phyloP scores from a whole-genome alignment of 2,113 vertebrate species.

The Cnemophilus loriae region DNA sequence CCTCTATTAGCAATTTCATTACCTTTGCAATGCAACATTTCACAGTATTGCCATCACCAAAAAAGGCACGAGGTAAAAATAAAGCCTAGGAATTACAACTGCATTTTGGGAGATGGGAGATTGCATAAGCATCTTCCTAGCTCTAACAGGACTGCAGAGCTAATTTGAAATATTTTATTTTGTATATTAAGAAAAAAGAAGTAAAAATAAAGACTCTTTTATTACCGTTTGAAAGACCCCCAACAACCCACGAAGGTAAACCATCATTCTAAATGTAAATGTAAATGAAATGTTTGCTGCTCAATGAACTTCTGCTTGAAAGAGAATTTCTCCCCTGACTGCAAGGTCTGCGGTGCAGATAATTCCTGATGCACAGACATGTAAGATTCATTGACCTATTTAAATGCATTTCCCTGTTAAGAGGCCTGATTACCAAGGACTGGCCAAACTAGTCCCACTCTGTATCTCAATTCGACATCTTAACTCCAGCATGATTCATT shows the following conservation, averaged over 20 bases:
- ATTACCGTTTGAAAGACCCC: neutral
- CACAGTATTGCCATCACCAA: neutral
- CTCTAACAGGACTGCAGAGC: neutral
- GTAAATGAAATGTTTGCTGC: neutral
- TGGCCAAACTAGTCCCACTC: conserved; percentile 32
- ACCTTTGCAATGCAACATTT: neutral
- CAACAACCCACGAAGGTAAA: neutral
- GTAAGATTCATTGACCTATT: conserved; percentile 58
- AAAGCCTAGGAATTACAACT: neutral
- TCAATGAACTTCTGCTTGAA: conserved; percentile 12
- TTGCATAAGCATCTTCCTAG: neutral
- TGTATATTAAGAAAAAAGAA: neutral
- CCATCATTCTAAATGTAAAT: neutral
- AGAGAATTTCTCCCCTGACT: neutral
- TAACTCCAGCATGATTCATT: conserved; percentile 37
- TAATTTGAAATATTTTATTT: conserved; percentile 8
- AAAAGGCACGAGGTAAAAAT: neutral
- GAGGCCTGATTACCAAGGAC: conserved; percentile 28
- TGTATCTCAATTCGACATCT: neutral
- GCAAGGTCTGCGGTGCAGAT: neutral
- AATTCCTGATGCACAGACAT: conserved; percentile 17
- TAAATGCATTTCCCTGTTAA: conserved; percentile 51
- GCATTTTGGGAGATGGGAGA: neutral
- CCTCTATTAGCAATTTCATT: neutral
- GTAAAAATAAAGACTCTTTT: neutral